phyloP scores from a whole-genome alignment of 2,888 invertebrate genomes.

The Timema podura region DNA sequence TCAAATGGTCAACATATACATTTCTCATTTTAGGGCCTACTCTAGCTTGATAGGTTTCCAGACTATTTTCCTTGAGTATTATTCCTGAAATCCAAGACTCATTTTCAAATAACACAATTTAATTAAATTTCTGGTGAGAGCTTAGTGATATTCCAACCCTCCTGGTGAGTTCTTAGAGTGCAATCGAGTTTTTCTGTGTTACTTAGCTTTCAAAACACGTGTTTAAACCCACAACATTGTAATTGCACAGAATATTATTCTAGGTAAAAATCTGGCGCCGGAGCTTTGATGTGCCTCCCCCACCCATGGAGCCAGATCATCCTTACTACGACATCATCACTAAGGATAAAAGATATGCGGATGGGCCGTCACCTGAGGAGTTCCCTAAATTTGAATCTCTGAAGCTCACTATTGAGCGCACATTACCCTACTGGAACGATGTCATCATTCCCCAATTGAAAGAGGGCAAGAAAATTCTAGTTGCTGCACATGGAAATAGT shows the following conservation, averaged over 20 bases:
- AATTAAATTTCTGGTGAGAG: too few relatives aligned
- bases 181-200: not conserved
- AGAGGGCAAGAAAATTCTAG: constrained; percentile 71
- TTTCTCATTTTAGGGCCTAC: too few relatives aligned
- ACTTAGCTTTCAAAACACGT: not conserved
- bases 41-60: too few relatives aligned
- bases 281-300: constrained; percentile 77
- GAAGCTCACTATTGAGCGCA: constrained; percentile 74
- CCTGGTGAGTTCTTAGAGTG: constrained; percentile 7
- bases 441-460: constrained; percentile 78
- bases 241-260: constrained; percentile 19
- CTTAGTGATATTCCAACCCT: constrained; percentile 7
- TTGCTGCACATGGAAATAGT: constrained; percentile 85
- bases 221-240: not conserved
- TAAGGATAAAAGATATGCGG: constrained; percentile 68
- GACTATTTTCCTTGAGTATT: too few relatives aligned
- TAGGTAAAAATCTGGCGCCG: constrained; percentile 82
- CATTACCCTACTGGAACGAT: constrained; percentile 83
- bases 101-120: too few relatives aligned
- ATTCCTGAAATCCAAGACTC: too few relatives aligned
- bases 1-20: too few relatives aligned
- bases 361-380: constrained; percentile 63
- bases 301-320: constrained; percentile 72
- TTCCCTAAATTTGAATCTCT: constrained; percentile 82
- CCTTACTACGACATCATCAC: constrained; percentile 70